Percentiles rank a stretch among this genome's conserved stretches.
phyloP scores from a whole-genome alignment of 2,888 invertebrate species.

The Callosobruchus maculatus region DNA sequence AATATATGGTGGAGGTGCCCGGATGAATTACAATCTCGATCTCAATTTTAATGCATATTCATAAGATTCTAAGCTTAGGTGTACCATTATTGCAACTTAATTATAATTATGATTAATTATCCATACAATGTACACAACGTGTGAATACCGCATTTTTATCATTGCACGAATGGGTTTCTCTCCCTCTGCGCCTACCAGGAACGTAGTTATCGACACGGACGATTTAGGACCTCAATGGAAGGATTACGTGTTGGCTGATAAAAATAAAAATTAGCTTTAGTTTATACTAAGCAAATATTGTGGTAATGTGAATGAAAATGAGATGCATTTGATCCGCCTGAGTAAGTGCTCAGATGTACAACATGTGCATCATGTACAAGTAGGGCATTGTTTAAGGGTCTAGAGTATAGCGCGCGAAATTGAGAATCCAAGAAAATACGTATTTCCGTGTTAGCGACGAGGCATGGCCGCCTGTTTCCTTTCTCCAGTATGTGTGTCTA shows the following conservation, averaged over 20 bases:
- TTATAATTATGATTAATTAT: constrained; percentile 14
- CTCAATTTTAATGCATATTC: constrained; percentile 10
- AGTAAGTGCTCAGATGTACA: too few relatives aligned
- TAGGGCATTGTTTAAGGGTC: too few relatives aligned
- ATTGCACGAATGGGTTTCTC: neutral
- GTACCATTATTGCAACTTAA: constrained; percentile 8
- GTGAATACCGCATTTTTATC: constrained; percentile 7
- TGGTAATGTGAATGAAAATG: neutral
- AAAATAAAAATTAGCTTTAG: too few relatives aligned
- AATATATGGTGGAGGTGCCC: constrained; percentile 8
- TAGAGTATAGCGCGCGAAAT: too few relatives aligned
- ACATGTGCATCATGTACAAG: too few relatives aligned
- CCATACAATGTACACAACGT: constrained; percentile 12
- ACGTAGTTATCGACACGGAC: neutral
- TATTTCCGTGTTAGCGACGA: too few relatives aligned
- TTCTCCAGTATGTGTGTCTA: too few relatives aligned
- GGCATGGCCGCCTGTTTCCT: too few relatives aligned
- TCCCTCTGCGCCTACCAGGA: neutral
- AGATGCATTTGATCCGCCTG: too few relatives aligned
- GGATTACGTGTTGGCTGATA: neutral
- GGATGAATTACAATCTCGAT: constrained; percentile 4
- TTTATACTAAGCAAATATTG: too few relatives aligned
- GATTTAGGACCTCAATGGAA: neutral
- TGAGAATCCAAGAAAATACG: too few relatives aligned
- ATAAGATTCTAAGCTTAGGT: constrained; percentile 10